Evolutionary conservation across 2,797 vertebrate species (phyloP).

Genomic region (Coccyzus lansbergi): DNA sequence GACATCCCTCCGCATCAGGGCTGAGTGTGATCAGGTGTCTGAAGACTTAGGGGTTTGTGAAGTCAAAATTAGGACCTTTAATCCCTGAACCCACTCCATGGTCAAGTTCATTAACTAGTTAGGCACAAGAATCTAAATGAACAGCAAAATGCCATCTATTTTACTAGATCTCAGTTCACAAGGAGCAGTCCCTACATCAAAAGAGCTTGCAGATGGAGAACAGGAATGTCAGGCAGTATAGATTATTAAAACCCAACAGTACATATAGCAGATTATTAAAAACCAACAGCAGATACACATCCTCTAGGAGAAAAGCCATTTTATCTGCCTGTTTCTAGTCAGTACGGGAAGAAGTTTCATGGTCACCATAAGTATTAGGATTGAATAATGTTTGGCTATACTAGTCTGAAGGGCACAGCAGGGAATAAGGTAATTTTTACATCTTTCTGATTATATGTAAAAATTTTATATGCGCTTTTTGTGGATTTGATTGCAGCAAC

Average conservation of each 20-base stretch:
- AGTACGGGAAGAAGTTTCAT: conserved; percentile 19
- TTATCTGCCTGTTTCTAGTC: background rate
- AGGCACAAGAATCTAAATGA: background rate
- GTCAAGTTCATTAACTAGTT: background rate
- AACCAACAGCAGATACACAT: background rate
- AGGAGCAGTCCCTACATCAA: background rate
- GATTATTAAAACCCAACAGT: background rate
- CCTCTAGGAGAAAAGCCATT: conserved; percentile 17
- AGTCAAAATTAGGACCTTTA: background rate
- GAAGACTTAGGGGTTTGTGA: background rate
- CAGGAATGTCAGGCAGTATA: background rate
- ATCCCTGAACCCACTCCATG: background rate
- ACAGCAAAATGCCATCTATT: background rate
- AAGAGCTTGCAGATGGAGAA: background rate
- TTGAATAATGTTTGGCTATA: conserved; percentile 56
- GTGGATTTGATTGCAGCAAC: conserved; percentile 42
- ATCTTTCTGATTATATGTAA: conserved; percentile 43
- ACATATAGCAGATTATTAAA: background rate
- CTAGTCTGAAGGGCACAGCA: conserved; percentile 40
- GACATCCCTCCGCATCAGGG: background rate
- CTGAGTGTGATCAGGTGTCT: background rate
- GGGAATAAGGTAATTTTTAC: conserved; percentile 56
- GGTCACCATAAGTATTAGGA: background rate
- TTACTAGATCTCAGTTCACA: background rate
- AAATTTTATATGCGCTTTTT: conserved; percentile 33